Conservation (phyloP, 1,140 invertebrate species). For the Papilio xuthus region DNA sequence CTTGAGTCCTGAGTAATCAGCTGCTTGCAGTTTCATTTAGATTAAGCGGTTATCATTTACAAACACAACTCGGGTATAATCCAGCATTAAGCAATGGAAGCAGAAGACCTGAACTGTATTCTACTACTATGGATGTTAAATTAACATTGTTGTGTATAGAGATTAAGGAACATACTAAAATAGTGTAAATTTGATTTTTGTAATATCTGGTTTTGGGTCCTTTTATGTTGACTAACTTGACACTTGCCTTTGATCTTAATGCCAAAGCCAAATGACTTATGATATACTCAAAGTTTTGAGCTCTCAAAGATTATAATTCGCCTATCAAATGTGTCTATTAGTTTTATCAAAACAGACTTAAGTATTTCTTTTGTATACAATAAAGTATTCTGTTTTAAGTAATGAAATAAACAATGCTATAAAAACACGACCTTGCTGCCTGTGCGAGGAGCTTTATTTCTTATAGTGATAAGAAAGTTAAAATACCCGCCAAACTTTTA, state of each 20-base stretch:
- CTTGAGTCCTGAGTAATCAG: not conserved
- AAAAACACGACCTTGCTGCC: not conserved
- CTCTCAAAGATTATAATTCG: not conserved
- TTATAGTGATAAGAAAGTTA: slow-evolving; percentile 6
- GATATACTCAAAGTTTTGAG: not conserved
- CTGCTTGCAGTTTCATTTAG: not conserved
- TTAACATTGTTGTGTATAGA: no score
- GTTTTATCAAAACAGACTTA: no score
- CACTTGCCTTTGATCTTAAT: no score
- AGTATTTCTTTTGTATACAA: not conserved
- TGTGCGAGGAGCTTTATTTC: not conserved
- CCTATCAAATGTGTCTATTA: no score
- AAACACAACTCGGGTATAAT: not conserved
- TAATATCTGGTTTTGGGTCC: no score
- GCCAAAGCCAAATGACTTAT: no score
- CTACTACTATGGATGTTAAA: no score
- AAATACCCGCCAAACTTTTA: not conserved
- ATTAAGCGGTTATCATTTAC: not conserved
- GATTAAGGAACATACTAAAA: no score
- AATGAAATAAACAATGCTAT: not conserved
- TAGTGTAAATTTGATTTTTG: no score
- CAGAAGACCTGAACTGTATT: not conserved
- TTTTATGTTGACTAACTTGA: no score
- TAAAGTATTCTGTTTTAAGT: not conserved
- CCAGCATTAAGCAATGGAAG: not conserved